These are phyloP conservation scores for Drosophila pseudotalamancana DNA, from an alignment of 2,888 invertebrate species.

Conservation along the genomic window DNA sequence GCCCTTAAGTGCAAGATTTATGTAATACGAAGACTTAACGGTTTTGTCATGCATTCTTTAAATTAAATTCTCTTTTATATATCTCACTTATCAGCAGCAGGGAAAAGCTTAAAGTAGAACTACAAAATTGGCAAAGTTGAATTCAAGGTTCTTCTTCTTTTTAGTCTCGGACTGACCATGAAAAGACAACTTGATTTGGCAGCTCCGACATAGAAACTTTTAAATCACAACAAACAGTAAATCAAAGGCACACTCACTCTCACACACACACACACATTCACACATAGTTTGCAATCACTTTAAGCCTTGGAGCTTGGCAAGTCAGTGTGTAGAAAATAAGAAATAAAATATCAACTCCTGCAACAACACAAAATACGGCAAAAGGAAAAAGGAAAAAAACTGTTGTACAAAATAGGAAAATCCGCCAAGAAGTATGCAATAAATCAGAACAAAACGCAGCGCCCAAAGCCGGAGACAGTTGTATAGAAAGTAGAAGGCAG, in stretches of 20 bases:
- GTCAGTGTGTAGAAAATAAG: slow-evolving; percentile 26
- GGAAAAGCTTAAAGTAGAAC: background rate
- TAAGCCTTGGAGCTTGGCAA: slow-evolving; percentile 45
- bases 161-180: slow-evolving; percentile 35
- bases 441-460: slow-evolving; percentile 61
- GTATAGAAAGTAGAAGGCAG: slow-evolving; percentile 14
- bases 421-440: slow-evolving; percentile 69
- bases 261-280: background rate
- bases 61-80: too few relatives aligned
- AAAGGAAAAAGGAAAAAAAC: slow-evolving; percentile 22
- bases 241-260: slow-evolving; percentile 29
- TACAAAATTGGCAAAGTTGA: background rate
- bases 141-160: background rate
- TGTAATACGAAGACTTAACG: too few relatives aligned
- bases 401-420: slow-evolving; percentile 59
- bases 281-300: slow-evolving; percentile 41
- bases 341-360: slow-evolving; percentile 43
- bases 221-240: slow-evolving; percentile 58
- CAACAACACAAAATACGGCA: slow-evolving; percentile 11
- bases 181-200: slow-evolving; percentile 49
- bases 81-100: too few relatives aligned
- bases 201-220: slow-evolving; percentile 28
- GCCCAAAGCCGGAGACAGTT: slow-evolving; percentile 46
- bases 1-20: background rate
- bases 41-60: background rate